Base-by-base conservation (phyloP, 2,113 vertebrate genomes). In the Lophotis ruficrista region DNA sequence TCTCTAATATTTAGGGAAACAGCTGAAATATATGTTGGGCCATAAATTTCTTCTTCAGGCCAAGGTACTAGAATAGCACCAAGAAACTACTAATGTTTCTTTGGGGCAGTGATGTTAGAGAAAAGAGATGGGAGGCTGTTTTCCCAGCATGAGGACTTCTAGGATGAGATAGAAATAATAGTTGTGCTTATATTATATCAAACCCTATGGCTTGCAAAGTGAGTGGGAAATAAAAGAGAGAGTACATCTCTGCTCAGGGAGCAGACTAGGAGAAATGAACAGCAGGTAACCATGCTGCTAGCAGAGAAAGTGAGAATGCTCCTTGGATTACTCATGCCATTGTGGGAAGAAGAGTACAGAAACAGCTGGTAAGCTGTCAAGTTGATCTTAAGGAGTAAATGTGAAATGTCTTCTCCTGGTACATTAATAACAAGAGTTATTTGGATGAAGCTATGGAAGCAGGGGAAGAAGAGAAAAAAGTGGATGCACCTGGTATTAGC, bases 351-450 rank as follows among this genome's bases (percentile, higher is more conserved):
- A 95, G 96, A 98, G 94, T 92, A 92, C 43, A 58, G 93, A 97
- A 97, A 97, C 98, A 98, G 97, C 97, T 98, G 98, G 96, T 97
- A 95, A 96, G 69, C 94, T 98, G 98, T 98, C 97, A 98, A 96
- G 69, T 90, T 96, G 84, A 98, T 97, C 97, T 97, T 93, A 83
- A 92, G 81, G 87, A 97, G 89, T 94, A 93, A 96, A 97, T 86
- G 58, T 97, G 95, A 98, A 97, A 90, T 97, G 57, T 94, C 95
- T 94, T 97, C 88, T 96, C 91, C 82, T 96, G 89, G 60, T 96
- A 58, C 90, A 54, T 96, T 96, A 95, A 91, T 96, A 76, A 58
- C 1, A 22, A 78, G 45, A 96, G 75, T 84, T 96, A 89, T 94
- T 96, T 98, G 79, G 90, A 88, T 84, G 91, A 96, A 95, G 85